Base-by-base conservation (phyloP, 2,113 vertebrate species). In the Ageneiosus marmoratus region DNA sequence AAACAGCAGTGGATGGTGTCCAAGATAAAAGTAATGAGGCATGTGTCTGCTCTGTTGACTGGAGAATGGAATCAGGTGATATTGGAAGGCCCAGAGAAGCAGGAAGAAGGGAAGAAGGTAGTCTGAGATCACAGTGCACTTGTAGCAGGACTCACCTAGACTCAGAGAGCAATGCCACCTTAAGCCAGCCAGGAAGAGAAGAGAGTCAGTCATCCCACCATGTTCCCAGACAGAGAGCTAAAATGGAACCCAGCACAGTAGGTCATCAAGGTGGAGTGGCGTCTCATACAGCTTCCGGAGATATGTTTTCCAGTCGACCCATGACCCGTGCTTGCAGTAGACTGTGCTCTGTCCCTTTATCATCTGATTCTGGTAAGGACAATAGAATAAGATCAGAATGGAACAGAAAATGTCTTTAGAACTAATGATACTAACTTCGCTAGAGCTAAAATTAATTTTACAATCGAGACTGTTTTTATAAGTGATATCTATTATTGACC, bases 251-350 rank as follows among this genome's bases (percentile, higher is more conserved):
- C 50, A 55, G 50, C 50, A 37, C 72, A 70, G 24, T 50, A 73
- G 92, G 92, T 85, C 86, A 92, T 87, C 90, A 89, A 88, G 89
- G 83, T 86, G 89, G 89, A 91, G 82, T 85, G 84, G 80, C 86
- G 83, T 87, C 93, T 89, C 87, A 81, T 11, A 85, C 75, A 91
- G 73, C 83, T 67, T 89, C 86, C 84, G 83, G 91, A 67, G 93
- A 95, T 81, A 93, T 94, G 75, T 95, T 96, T 82, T 95, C 95
- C 16, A 95, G 97, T 84, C 92, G 98, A 87, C 97, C 98, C 16
- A 89, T 98, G 86, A 99, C 98, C 46, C 94, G 97, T 88, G 97
- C 98, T 56, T 93, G 96, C 90, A 97, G 96, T 87, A 95, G 94
- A 87, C 95, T 95, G 84, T 97, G 95, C 79, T 94, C 94, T 86